phyloP scores from a whole-genome alignment of 2,113 vertebrate species.

The Pachypanchax playfairii region DNA sequence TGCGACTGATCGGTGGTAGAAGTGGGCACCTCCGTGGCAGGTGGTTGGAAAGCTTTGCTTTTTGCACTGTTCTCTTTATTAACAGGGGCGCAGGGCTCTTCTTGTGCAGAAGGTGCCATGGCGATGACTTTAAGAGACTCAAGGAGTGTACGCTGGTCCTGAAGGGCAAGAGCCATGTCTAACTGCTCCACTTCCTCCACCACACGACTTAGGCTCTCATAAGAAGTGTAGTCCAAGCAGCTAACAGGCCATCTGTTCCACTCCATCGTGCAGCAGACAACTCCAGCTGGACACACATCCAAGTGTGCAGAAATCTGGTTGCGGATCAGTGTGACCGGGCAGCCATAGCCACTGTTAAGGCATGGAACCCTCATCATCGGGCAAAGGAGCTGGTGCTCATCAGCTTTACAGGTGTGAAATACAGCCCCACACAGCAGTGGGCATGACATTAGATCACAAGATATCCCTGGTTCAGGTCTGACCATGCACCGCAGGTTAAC shows the following conservation, averaged over 20 bases:
- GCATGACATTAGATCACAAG: constrained; percentile 89
- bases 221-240: constrained; percentile 92
- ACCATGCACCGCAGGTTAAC: constrained; percentile 90
- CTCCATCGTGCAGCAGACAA: constrained; percentile 98
- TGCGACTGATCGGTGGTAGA: constrained; percentile 16
- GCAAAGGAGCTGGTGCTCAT: constrained; percentile 92
- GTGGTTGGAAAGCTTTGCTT: constrained; percentile 9
- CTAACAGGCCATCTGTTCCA: constrained; percentile 98
- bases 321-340: constrained; percentile 87
- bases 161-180: constrained; percentile 95
- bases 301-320: constrained; percentile 93
- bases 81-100: constrained; percentile 67
- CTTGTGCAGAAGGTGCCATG: constrained; percentile 85
- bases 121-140: constrained; percentile 94
- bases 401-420: constrained; percentile 92
- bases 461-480: constrained; percentile 85
- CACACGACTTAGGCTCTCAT: constrained; percentile 91
- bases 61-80: constrained; percentile 18
- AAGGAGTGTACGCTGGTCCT: constrained; percentile 93
- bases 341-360: constrained; percentile 92
- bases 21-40: constrained; percentile 15
- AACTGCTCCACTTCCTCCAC: constrained; percentile 93
- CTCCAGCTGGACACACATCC: constrained; percentile 92
- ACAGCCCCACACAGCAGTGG: constrained; percentile 92
- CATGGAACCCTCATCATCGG: constrained; percentile 91